Evolutionary conservation across 2,888 invertebrate genomes (phyloP).

Genomic region (Lasiommata megera): DNA sequence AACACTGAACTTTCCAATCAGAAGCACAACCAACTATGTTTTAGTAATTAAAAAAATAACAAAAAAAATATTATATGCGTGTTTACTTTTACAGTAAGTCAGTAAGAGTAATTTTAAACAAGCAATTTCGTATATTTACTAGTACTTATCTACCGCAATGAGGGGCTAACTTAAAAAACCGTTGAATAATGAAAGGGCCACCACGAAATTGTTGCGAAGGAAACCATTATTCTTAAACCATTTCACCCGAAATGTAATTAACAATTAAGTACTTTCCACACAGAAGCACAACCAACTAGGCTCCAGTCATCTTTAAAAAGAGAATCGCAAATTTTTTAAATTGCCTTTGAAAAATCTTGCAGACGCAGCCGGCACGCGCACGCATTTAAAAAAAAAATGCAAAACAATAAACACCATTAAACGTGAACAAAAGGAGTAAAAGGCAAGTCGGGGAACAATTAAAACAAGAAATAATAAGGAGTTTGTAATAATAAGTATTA

Average conservation of each 20-base stretch:
- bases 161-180: neutral
- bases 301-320: constrained; percentile 31
- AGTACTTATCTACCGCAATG: neutral
- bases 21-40: too few species aligned
- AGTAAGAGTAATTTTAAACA: too few species aligned
- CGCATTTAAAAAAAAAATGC: constrained; percentile 60
- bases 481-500: constrained; percentile 78
- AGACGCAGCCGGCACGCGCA: constrained; percentile 72
- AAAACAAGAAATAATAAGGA: constrained; percentile 81
- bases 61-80: too few species aligned
- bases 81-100: too few species aligned
- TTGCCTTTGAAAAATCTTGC: constrained; percentile 55
- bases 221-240: constrained; percentile 28
- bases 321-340: constrained; percentile 37
- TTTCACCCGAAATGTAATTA: constrained; percentile 25
- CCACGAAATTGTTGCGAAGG: constrained; percentile 13
- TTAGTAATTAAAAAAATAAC: too few species aligned
- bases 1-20: too few species aligned
- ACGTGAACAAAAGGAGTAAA: constrained; percentile 76
- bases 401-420: constrained; percentile 80
- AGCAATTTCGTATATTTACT: too few species aligned
- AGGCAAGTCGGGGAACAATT: constrained; percentile 79
- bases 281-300: constrained; percentile 27
- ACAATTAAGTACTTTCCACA: constrained; percentile 28
- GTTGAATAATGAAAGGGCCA: constrained; percentile 12